Evolutionary conservation across 2,113 vertebrate species (phyloP).

Genomic region (Callaeas wilsoni): DNA sequence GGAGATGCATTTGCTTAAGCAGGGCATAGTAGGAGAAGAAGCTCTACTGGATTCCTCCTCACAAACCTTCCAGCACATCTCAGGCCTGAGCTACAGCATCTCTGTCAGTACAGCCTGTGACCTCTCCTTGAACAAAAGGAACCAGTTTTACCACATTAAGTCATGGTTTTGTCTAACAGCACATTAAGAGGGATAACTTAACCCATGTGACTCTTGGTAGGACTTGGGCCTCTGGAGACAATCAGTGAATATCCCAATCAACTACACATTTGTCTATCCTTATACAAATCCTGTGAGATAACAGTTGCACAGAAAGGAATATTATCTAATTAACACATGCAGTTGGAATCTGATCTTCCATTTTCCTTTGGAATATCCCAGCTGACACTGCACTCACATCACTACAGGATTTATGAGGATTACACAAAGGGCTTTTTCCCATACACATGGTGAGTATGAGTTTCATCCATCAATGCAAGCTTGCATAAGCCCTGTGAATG

Average conservation of each 20-base stretch:
- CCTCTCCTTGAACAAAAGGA: background rate
- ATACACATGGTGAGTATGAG: background rate
- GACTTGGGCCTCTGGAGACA: background rate
- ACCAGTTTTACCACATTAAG: background rate
- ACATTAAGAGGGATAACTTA: conserved; percentile 16
- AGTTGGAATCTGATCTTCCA: background rate
- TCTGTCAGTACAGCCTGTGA: background rate
- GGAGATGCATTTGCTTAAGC: conserved; percentile 55
- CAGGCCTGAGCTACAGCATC: background rate
- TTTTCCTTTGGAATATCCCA: background rate
- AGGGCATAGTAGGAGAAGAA: conserved; percentile 39
- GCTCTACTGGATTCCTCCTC: conserved; percentile 1
- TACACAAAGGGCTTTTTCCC: conserved; percentile 24
- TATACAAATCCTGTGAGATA: background rate
- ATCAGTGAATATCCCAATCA: conserved; percentile 16
- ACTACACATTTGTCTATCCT: background rate
- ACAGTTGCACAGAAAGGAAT: background rate
- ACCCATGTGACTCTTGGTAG: background rate
- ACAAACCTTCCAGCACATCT: background rate
- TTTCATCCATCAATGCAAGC: conserved; percentile 10
- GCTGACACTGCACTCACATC: background rate
- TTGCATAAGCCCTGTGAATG: conserved; percentile 18
- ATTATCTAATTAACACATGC: conserved; percentile 39
- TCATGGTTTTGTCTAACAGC: conserved; percentile 25
- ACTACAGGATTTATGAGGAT: conserved; percentile 23